Base-by-base conservation (phyloP, 2,888 invertebrate genomes). In the Buathra laborator region DNA sequence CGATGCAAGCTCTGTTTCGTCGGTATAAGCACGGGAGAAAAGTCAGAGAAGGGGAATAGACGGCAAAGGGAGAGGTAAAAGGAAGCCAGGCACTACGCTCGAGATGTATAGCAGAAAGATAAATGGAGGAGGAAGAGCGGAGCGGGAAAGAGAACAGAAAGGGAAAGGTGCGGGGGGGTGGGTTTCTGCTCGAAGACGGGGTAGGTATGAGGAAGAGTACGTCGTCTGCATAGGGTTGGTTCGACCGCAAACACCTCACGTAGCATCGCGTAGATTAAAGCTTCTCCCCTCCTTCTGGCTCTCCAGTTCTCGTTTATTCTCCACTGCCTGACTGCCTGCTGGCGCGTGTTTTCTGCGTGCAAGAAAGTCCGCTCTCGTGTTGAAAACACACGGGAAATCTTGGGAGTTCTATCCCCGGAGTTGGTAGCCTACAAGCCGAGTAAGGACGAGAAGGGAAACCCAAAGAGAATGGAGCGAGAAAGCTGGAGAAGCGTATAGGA, bases 351-450 rank as follows among this genome's bases (percentile, higher is more conserved):
- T 79, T 67, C 68, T 56, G 75, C 77, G 74, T 62, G 77, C 46
- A 78, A 53, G 80, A 67, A 78, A 70, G 74, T 81, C 72, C 81
- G 64, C 64, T 79, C 64, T 76, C 81, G 79, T 70, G 85, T 86
- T 86, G 89, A 91, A 91, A 88, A 87, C 91, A 91, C 91, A 90
- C 91, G 91, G 92, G 91, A 92, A 92, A 92, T 91, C 90, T 92
- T 89, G 87, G 37, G 85, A 70, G 80, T 82, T 74, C 82, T 66
- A 46, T 53, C 74, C 67, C 67, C 43, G 24, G 32, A 79, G 79
- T 72, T 37, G 78, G 81, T 51, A 68, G 67, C 75, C 56, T 24
- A 66, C 24, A 62, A 37, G 83, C 51, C 48, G 68, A 80, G 70
- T 70, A 72, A 79, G 71, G 48, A 68, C 16, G 51, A 68, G 62